Percentiles rank a stretch among this genome's conserved stretches.
Evolutionary conservation across 2,113 vertebrate species (phyloP).

Genomic region (Sitta europaea): DNA sequence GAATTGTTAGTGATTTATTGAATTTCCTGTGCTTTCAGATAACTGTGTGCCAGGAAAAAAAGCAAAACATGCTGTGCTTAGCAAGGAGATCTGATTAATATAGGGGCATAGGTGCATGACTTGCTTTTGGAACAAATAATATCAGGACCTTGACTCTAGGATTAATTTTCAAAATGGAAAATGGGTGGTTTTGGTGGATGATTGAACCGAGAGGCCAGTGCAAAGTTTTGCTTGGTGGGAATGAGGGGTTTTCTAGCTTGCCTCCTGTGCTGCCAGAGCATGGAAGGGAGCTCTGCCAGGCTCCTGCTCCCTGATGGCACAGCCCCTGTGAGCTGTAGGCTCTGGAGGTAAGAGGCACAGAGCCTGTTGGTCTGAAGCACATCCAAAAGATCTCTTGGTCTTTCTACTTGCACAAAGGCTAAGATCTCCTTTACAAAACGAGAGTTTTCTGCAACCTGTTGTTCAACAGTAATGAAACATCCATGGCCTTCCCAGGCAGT

Average conservation of each 20-base stretch:
- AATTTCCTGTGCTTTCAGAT: not conserved
- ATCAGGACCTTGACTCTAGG: rapidly evolving
- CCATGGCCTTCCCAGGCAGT: not conserved
- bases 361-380: not conserved
- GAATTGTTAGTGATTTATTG: not conserved
- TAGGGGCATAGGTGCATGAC: not conserved
- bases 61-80: not conserved
- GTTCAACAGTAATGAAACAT: not conserved
- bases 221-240: not conserved
- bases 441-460: not conserved
- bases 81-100: not conserved
- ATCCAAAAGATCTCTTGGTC: not conserved
- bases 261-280: not conserved
- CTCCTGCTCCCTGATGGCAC: not conserved
- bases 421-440: not conserved
- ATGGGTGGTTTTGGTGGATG: not conserved
- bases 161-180: not conserved
- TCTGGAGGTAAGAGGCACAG: not conserved
- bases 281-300: not conserved
- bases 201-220: not conserved
- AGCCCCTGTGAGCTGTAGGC: not conserved
- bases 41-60: not conserved
- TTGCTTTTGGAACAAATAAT: not conserved
- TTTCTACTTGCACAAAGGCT: not conserved
- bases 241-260: not conserved